Base-by-base conservation (phyloP, 1,140 invertebrate species). In the Drosophila lowei region DNA sequence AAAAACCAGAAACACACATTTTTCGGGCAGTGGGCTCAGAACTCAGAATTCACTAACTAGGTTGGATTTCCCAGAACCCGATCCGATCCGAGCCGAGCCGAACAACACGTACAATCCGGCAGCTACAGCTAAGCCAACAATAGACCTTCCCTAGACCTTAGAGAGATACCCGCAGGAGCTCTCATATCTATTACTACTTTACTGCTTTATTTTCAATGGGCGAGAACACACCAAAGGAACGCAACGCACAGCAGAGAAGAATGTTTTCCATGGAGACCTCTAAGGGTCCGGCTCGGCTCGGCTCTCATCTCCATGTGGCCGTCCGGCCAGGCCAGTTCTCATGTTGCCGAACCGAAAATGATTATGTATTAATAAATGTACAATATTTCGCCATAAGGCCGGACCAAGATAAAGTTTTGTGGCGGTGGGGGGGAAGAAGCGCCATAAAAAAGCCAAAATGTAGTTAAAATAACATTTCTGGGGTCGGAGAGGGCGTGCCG, bases 321-420 rank as follows among this genome's bases (percentile, higher is more conserved):
- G 34, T 38, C 34, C 34, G 9, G 11, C 30, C 28, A 7, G 79
- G 74, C 55, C 65, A 50, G 62, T 62, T 77, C 80, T 84, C 81
- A 73, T 73, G 77, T 74, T 74, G 74, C 78, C 58, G 72, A 61
- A 71, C 78, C 58, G 72, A 61, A 71, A 63, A 81, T 71, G 77
- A 81, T 86, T 85, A 86, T 80, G 80, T 81, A 81, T 81, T 86
- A 85, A 85, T 85, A 85, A 86, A 85, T 81, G 73, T 77, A 80
- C 76, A 57, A 85, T 76, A 76, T 83, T 79, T 74, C 30, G 76
- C 50, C 65, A 67, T 53, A 65, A 84, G 68, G 41, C 49, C 25
- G 9, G 41, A 56, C 41, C 52, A 61, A 15, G 72, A 46, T 28
- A 18, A 62, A 55, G 47, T 44, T n/a, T 34, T 44, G 21, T 15